Evolutionary conservation across 2,888 invertebrate species (phyloP), one percentile per base, ranked within the genome.

Genomic region (Meta bourneti): DNA sequence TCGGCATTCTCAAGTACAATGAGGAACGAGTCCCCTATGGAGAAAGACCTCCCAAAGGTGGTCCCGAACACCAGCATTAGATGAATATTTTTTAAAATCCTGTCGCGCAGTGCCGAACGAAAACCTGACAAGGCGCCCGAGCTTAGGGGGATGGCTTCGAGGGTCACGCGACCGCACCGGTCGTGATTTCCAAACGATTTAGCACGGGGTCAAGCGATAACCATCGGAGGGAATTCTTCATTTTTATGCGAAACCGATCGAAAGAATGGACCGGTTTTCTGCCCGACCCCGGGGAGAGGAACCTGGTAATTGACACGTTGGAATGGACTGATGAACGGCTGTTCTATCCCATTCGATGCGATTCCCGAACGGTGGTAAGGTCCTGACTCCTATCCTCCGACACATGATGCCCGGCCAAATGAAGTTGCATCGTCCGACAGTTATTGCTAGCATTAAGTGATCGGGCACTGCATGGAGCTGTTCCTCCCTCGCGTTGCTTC

Each of bases 191-290:
- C 75, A 78, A 87, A 87, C 54, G 87, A 87, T 87, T 87, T 71
- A 71, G 72, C 79, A 71, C 71, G 20, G 77, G 87, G 20, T 72
- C 74, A 84, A 49, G 16, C 84, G 74, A 84, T 84, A 84, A 84
- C 84, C 74, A 75, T 84, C 74, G 74, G 52, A 52, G 54, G 34
- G 61, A 61, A 79, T 79, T 61, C 61, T 61, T 20, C 61, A 61
- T 84, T 84, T 54, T 75, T 74, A 84, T 84, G 54, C 84, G 84
- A 82, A 85, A 86, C 86, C 86, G 70, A 78, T 86, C 77, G 69
- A 86, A 49, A 16, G 51, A 51, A 48, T 19, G 11, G 77, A 79
- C 79, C 52, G 72, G 79, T 80, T 78, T 77, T 71, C 16, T 16
- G 20, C 69, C 13, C 61, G 77, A 85, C 70, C 78, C 34, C 86